Conservation (phyloP, 1,140 invertebrate genomes). For the Cydia strobilella region DNA sequence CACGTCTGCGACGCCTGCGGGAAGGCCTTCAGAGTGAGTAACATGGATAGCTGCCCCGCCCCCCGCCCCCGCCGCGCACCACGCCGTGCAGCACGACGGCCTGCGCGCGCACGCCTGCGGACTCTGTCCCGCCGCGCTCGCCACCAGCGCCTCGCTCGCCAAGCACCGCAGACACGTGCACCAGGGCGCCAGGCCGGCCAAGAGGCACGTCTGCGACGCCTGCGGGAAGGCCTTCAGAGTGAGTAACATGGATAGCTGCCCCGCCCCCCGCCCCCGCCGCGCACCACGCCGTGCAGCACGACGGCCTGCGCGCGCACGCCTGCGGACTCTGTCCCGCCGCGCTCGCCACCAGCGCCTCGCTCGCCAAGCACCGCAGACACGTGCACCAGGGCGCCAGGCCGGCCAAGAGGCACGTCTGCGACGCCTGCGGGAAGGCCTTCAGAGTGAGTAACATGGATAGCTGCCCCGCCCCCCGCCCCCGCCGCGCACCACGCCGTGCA, state of each 20-base stretch:
- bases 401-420: constrained; percentile 57
- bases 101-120: constrained; percentile 53
- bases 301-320: constrained; percentile 58
- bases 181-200: constrained; percentile 49
- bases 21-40: constrained; percentile 62
- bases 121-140: constrained; percentile 49
- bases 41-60: too few relatives aligned
- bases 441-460: constrained; percentile 45
- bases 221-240: constrained; percentile 68
- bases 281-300: constrained; percentile 57
- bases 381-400: constrained; percentile 55
- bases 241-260: constrained; percentile 34
- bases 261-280: too few relatives aligned
- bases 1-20: constrained; percentile 67
- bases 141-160: constrained; percentile 48
- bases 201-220: constrained; percentile 58
- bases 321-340: constrained; percentile 48
- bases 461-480: too few relatives aligned
- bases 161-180: constrained; percentile 58
- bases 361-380: constrained; percentile 52
- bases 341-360: constrained; percentile 49
- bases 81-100: constrained; percentile 57
- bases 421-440: constrained; percentile 66
- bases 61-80: too few relatives aligned
- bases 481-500: constrained; percentile 57